Evolutionary conservation across 2,113 vertebrate species (phyloP), one percentile per base, ranked within the genome.

Genomic region (Gobio gobio): DNA sequence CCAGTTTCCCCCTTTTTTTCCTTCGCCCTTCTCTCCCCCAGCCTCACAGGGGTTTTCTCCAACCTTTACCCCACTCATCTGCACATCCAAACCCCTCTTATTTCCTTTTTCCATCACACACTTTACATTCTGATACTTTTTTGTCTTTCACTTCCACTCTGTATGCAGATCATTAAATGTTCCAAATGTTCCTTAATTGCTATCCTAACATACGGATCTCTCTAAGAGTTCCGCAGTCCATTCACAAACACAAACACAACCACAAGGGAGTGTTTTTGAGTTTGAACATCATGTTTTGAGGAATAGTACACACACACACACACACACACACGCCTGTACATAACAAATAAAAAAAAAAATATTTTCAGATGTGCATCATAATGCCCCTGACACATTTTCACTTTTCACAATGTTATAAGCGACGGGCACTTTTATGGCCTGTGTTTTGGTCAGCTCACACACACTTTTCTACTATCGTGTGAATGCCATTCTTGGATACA

Each of bases 161-260:
- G 82, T 85, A 85, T 84, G 66, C 82, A 86, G 83, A 70, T 82
- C 87, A 89, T 82, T 85, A 76, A 51, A 54, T 54, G 74, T 54
- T 76, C 26, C 49, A 88, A 83, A 83, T 77, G 84, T 85, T 81
- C 78, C 43, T 43, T 72, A 83, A 79, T 87, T 83, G 79, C 86
- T 78, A 47, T 59, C 72, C 36, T 43, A 83, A 83, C 64, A 61
- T 73, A 83, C 70, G 59, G 73, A 78, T 66, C 81, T 49, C 51
- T 26, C 61, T 78, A 24, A 64, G 54, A 78, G 51, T 45, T 40
- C 36, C 20, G 5, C 3, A 72, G 33, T 43, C 64, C 29, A 40
- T 83, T 49, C 73, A 79, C 16, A 76, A 77, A 68, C 8, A 43
- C 9, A 13, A 36, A 68, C 8, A 43, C 9, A 13, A 36, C 81